Evolutionary conservation across 2,113 vertebrate species (phyloP).

Genomic region (Grallaria varia): DNA sequence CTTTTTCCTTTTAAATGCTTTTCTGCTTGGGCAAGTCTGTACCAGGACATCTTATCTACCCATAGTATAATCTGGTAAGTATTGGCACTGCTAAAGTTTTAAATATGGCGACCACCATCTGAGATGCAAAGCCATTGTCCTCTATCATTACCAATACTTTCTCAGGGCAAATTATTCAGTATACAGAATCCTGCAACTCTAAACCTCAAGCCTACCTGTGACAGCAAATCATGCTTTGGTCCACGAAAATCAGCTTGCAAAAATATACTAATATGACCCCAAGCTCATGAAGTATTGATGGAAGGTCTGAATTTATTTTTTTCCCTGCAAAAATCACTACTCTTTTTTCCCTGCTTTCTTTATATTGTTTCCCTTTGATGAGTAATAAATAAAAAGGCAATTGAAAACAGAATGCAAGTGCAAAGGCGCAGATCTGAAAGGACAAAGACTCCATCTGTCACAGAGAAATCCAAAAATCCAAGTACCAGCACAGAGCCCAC

Average conservation of each 20-base stretch:
- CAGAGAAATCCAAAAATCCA: conserved; percentile 46
- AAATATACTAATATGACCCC: background rate
- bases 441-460: conserved; percentile 57
- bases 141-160: background rate
- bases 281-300: background rate
- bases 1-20: background rate
- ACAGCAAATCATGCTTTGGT: background rate
- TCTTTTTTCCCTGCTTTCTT: background rate
- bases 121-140: background rate
- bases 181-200: background rate
- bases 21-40: no score
- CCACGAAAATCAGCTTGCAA: background rate
- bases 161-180: background rate
- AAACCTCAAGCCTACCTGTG: background rate
- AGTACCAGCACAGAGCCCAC: conserved; percentile 39
- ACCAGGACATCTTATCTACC: background rate
- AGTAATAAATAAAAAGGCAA: conserved; percentile 47
- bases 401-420: conserved; percentile 13
- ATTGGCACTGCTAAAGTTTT: background rate
- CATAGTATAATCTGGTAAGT: background rate
- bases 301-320: background rate
- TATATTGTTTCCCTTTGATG: conserved; percentile 6
- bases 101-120: background rate
- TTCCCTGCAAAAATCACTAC: background rate
- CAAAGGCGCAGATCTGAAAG: conserved; percentile 44